These are phyloP conservation scores for Pseudorasbora parva DNA, from an alignment of 2,113 vertebrate genomes.

Conservation along the genomic window DNA sequence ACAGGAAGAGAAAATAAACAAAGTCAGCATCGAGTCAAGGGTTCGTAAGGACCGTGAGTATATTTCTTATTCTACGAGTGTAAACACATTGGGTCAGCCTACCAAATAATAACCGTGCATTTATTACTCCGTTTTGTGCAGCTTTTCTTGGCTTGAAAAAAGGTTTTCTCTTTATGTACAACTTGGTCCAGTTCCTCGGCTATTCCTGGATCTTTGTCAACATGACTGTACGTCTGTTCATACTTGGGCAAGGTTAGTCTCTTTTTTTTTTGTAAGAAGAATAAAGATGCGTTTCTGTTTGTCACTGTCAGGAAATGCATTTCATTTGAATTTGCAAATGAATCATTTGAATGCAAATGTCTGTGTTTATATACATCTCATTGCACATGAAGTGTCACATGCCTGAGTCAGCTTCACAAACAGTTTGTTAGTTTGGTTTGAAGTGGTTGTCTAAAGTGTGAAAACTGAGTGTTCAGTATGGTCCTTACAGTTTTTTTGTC, in stretches of 20 bases:
- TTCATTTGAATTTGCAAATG: constrained; percentile 2
- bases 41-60: constrained; percentile 86
- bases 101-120: neutral
- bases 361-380: neutral
- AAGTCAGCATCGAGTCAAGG: constrained; percentile 81
- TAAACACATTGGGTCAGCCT: neutral
- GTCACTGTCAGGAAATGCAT: neutral
- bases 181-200: constrained; percentile 94
- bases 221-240: constrained; percentile 92
- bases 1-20: constrained; percentile 91
- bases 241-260: constrained; percentile 87
- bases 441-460: neutral
- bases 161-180: constrained; percentile 89
- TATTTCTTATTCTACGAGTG: neutral
- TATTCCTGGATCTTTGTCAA: constrained; percentile 98
- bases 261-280: neutral
- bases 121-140: constrained; percentile 48
- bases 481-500: constrained; percentile 18
- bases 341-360: constrained; percentile 39
- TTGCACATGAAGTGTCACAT: neutral
- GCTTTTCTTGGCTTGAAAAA: constrained; percentile 82
- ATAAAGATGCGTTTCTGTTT: neutral
- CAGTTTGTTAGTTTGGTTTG: neutral
- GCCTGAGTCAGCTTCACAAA: neutral
- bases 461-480: neutral